Evolutionary conservation across 2,797 vertebrate genomes (phyloP).

Genomic region (Enteromius treurensis): DNA sequence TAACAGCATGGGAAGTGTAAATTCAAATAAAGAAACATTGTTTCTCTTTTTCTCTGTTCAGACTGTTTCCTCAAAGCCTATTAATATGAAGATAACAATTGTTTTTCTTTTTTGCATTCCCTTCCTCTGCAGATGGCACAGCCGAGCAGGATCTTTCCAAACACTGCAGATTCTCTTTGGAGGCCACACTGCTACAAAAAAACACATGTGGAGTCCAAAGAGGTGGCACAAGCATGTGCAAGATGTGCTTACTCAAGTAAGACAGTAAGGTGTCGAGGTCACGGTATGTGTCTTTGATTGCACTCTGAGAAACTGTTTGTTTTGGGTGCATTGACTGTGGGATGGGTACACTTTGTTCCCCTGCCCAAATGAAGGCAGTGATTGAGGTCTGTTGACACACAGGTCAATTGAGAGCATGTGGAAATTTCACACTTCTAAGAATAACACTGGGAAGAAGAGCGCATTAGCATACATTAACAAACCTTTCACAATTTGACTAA

Average conservation of each 20-base stretch:
- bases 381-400: conserved; percentile 11
- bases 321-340: not conserved
- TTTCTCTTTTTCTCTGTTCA: not conserved
- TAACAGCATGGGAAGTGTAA: not conserved
- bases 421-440: not conserved
- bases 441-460: not conserved
- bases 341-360: conserved; percentile 26
- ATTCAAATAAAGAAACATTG: conserved; percentile 1
- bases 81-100: conserved; percentile 13
- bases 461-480: conserved; percentile 1
- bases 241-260: conserved; percentile 24
- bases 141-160: conserved; percentile 13
- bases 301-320: conserved; percentile 10
- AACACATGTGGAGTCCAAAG: not conserved
- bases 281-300: conserved; percentile 9
- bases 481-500: not conserved
- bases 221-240: not conserved
- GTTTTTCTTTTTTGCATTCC: conserved; percentile 28
- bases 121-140: conserved; percentile 11
- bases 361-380: conserved; percentile 26
- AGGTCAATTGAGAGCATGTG: conserved; percentile 27
- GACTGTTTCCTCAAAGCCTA: not conserved
- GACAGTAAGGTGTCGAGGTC: conserved; percentile 35
- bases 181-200: conserved; percentile 17
- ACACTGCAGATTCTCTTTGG: conserved; percentile 19